Evolutionary conservation across 1,140 invertebrate species (phyloP).

Genomic region (Paralvinella palmiformis): DNA sequence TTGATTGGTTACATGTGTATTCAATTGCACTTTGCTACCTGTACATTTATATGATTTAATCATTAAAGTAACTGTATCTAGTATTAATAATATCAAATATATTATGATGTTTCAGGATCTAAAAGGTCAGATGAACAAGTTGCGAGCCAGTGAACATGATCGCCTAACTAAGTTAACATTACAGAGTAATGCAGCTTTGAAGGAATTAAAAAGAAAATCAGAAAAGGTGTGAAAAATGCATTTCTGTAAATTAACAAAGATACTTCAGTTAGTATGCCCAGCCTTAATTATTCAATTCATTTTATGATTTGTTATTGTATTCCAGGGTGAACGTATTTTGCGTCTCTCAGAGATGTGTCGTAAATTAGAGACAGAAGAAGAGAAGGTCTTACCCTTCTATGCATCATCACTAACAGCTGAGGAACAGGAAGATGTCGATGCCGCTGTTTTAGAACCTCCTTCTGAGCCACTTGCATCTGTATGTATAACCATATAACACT

Average conservation of each 20-base stretch:
- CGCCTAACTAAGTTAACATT: conserved; percentile 46
- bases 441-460: conserved; percentile 38
- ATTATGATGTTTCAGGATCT: conserved; percentile 38
- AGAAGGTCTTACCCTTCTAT: conserved; percentile 53
- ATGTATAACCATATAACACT: no score
- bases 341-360: conserved; percentile 48
- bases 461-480: conserved; percentile 39
- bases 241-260: no score
- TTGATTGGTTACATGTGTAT: no score
- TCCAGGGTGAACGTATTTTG: conserved; percentile 43
- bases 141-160: conserved; percentile 41
- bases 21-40: no score
- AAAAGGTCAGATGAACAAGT: conserved; percentile 49
- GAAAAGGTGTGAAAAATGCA: conserved; percentile 35
- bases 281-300: no score
- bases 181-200: conserved; percentile 43
- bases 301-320: not conserved
- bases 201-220: conserved; percentile 39
- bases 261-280: no score
- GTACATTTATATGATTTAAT: no score
- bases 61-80: no score
- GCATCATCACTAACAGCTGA: conserved; percentile 46
- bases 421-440: conserved; percentile 44
- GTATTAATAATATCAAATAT: not conserved
- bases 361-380: conserved; percentile 51